phyloP scores from a whole-genome alignment of 2,888 invertebrate species.

The Trichogramma dendrolimi region DNA sequence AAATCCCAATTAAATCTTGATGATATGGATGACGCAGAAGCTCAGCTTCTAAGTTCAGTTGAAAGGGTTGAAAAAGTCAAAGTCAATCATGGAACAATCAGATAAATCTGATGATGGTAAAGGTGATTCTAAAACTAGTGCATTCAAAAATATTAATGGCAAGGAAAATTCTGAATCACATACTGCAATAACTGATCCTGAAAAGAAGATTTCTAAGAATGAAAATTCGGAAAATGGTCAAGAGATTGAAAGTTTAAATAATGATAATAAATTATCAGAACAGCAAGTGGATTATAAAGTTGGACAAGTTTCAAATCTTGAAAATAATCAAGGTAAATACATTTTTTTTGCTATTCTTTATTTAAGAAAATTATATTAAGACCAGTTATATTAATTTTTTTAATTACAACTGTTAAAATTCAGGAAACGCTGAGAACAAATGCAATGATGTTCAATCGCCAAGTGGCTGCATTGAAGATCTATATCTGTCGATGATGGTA shows the following conservation, averaged over 20 bases:
- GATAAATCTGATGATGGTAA: slow-evolving; percentile 44
- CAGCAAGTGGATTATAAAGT: slow-evolving; percentile 16
- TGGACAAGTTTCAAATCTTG: slow-evolving; percentile 15
- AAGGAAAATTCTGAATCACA: slow-evolving; percentile 34
- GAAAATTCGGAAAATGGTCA: slow-evolving; percentile 21
- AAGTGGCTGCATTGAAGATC: slow-evolving; percentile 46
- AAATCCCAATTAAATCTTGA: slow-evolving; percentile 38
- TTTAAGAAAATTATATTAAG: background rate
- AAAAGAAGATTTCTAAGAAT: background rate
- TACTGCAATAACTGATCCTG: slow-evolving; percentile 1
- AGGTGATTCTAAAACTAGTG: slow-evolving; percentile 30
- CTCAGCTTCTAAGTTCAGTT: slow-evolving; percentile 40
- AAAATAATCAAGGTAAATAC: slow-evolving; percentile 35
- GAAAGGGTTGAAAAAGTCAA: slow-evolving; percentile 36
- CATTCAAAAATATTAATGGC: slow-evolving; percentile 25
- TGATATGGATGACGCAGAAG: slow-evolving; percentile 40
- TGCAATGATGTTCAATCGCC: slow-evolving; percentile 39
- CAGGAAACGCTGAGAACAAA: slow-evolving; percentile 33
- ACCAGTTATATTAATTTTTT: background rate
- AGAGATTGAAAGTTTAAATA: slow-evolving; percentile 26
- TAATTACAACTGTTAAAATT: slow-evolving; percentile 5
- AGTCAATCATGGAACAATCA: slow-evolving; percentile 35
- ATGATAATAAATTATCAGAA: slow-evolving; percentile 12
- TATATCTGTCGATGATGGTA: slow-evolving; percentile 38
- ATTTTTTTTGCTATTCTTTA: slow-evolving; percentile 1